Conservation (phyloP, 2,888 invertebrate genomes). For the Meandrusa payeni region DNA sequence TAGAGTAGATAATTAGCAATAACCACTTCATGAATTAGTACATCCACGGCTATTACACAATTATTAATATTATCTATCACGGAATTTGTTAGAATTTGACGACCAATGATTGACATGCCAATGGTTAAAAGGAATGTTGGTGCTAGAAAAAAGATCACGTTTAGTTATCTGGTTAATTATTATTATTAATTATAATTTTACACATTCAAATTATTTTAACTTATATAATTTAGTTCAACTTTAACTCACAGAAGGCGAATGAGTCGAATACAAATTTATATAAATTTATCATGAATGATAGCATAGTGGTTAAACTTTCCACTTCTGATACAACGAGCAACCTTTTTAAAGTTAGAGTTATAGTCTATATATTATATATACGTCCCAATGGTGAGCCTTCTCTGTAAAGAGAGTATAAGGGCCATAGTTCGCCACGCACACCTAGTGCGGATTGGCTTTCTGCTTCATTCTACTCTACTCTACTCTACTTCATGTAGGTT, state of each 20-base stretch:
- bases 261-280: conserved; percentile 18
- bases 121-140: conserved; percentile 15
- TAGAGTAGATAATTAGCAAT: conserved; percentile 45
- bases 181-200: conserved; percentile 7
- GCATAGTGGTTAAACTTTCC: too few relatives aligned
- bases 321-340: too few relatives aligned
- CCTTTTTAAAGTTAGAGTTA: too few relatives aligned
- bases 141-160: conserved; percentile 20
- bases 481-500: too few relatives aligned
- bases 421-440: too few relatives aligned
- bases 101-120: conserved; percentile 7
- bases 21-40: conserved; percentile 32
- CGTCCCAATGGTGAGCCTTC: too few relatives aligned
- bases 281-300: too few relatives aligned
- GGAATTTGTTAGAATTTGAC: conserved; percentile 4
- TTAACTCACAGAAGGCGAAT: conserved; percentile 1
- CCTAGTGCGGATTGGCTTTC: too few relatives aligned
- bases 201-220: background rate
- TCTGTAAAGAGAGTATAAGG: too few relatives aligned
- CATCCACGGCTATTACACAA: background rate
- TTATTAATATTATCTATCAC: conserved; percentile 2
- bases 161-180: conserved; percentile 9
- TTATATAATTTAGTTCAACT: background rate
- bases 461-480: too few relatives aligned
- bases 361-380: too few relatives aligned